phyloP scores from a whole-genome alignment of 2,113 vertebrate genomes.

The Dicrurus megarhynchus region DNA sequence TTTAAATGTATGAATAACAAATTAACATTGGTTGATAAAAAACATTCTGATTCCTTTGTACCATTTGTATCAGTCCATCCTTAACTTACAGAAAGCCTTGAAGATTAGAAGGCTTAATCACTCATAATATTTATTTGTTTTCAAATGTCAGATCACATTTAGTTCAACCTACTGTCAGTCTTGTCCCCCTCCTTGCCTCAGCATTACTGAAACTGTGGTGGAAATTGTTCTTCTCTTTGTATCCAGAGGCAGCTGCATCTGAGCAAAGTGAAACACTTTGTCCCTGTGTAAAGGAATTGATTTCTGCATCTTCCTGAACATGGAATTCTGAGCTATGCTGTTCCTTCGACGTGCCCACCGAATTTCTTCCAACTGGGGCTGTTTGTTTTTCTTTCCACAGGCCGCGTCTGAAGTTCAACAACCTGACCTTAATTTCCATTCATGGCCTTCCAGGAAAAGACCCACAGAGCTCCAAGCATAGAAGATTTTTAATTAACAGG shows the following conservation, averaged over 20 bases:
- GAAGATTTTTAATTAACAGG: slow-evolving; percentile 87
- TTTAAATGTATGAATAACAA: slow-evolving; percentile 67
- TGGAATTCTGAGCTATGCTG: background rate
- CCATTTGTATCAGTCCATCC: slow-evolving; percentile 62
- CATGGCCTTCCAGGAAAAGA: slow-evolving; percentile 80
- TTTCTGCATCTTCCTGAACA: background rate
- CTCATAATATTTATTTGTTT: slow-evolving; percentile 73
- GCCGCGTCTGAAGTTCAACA: slow-evolving; percentile 89
- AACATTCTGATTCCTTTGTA: slow-evolving; percentile 64
- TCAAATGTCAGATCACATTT: slow-evolving; percentile 71
- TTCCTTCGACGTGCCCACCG: background rate
- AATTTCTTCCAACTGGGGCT: background rate
- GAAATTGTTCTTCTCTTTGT: background rate
- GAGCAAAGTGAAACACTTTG: background rate
- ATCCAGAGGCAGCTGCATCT: background rate
- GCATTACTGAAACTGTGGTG: background rate
- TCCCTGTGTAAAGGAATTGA: background rate
- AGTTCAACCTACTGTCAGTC: slow-evolving; percentile 51
- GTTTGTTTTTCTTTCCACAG: slow-evolving; percentile 69
- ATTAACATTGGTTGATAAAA: slow-evolving; percentile 64
- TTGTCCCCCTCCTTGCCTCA: background rate
- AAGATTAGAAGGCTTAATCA: slow-evolving; percentile 71
- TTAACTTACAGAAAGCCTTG: slow-evolving; percentile 66
- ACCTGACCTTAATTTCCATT: slow-evolving; percentile 87
- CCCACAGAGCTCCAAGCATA: slow-evolving; percentile 28